Conservation (phyloP, 2,888 invertebrate genomes). For the Lacanobia oleracea region DNA sequence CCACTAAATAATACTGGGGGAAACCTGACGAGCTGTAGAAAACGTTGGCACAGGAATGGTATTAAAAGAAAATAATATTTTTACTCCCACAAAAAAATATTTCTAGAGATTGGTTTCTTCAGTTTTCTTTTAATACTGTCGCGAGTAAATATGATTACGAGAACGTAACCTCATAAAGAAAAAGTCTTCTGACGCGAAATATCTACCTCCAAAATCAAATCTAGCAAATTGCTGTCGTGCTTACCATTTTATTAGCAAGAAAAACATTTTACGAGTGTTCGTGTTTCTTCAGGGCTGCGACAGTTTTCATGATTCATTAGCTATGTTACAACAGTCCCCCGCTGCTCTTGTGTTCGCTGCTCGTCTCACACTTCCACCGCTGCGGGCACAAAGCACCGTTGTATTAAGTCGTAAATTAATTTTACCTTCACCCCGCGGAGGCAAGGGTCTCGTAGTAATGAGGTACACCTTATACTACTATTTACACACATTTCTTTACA, state of each 20-base stretch:
- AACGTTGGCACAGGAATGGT: background rate
- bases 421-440: slow-evolving; percentile 72
- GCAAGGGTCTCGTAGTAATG: slow-evolving; percentile 72
- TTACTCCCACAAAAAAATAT: slow-evolving; percentile 2
- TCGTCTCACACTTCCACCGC: slow-evolving; percentile 38
- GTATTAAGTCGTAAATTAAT: slow-evolving; percentile 86
- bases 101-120: background rate
- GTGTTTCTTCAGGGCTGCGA: slow-evolving; percentile 15
- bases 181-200: slow-evolving; percentile 8
- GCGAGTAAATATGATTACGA: slow-evolving; percentile 29
- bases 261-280: slow-evolving; percentile 43
- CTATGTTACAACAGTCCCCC: slow-evolving; percentile 11
- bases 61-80: background rate
- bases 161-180: slow-evolving; percentile 9
- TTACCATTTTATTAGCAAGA: slow-evolving; percentile 46
- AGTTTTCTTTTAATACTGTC: slow-evolving; percentile 2
- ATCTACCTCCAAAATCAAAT: slow-evolving; percentile 35
- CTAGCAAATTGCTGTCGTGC: slow-evolving; percentile 27
- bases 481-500: slow-evolving; percentile 76
- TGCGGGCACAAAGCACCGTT: slow-evolving; percentile 66
- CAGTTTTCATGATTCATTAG: slow-evolving; percentile 50
- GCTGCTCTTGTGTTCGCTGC: slow-evolving; percentile 21
- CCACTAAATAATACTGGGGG: slow-evolving; percentile 15
- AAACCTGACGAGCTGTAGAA: background rate
- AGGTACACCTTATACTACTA: slow-evolving; percentile 74